These are phyloP conservation scores for Luidia sarsii DNA, from an alignment of 53 echinoderm and acorn worm species.

Conservation along the genomic window DNA sequence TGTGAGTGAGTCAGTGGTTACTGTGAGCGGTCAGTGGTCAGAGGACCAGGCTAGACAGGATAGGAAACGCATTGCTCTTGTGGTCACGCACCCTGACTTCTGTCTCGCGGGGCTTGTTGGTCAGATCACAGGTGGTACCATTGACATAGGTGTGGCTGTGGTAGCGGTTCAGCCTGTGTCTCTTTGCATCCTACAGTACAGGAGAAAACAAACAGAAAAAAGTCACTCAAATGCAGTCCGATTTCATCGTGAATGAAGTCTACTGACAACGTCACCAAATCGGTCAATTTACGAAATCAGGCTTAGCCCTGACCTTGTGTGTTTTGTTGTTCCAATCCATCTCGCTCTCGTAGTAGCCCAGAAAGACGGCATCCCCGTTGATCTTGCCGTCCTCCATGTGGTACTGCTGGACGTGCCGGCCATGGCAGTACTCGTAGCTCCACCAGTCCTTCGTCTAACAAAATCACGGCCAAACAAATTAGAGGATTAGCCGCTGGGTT, in stretches of 20 bases:
- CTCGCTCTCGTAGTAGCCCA: slow-evolving; percentile 89
- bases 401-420: slow-evolving; percentile 77
- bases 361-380: slow-evolving; percentile 63
- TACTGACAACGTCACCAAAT: too few relatives aligned
- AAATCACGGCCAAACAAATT: too few relatives aligned
- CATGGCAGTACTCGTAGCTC: slow-evolving; percentile 96
- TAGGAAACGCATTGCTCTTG: too few relatives aligned
- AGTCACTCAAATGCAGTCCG: not conserved
- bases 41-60: not conserved
- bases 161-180: slow-evolving; percentile 87
- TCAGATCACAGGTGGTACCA: slow-evolving; percentile 87
- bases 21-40: too few relatives aligned
- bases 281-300: too few relatives aligned
- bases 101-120: slow-evolving; percentile 77
- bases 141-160: slow-evolving; percentile 95
- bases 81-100: slow-evolving; percentile 90
- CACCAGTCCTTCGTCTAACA: slow-evolving; percentile 99
- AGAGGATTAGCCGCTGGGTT: too few relatives aligned
- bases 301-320: slow-evolving; percentile 87
- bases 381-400: slow-evolving; percentile 82
- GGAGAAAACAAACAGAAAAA: slow-evolving; percentile 9
- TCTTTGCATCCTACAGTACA: slow-evolving; percentile 77
- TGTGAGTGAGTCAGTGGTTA: too few relatives aligned
- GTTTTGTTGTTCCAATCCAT: slow-evolving; percentile 92
- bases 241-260: too few relatives aligned